Evolutionary conservation across 2,113 vertebrate species (phyloP).

Genomic region (Dissostichus mawsoni): DNA sequence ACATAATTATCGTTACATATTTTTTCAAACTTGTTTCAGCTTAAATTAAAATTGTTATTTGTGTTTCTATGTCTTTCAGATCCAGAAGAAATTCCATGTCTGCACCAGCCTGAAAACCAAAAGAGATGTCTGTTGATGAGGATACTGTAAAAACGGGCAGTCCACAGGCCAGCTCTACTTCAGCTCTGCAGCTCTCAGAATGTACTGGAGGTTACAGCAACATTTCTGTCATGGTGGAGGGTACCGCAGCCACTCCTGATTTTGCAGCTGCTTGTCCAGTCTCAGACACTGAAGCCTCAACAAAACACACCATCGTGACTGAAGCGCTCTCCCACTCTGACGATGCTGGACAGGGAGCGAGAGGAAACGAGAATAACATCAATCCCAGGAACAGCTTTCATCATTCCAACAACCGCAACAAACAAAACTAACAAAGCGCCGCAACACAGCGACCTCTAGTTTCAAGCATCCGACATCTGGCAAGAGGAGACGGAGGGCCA

Average conservation of each 20-base stretch:
- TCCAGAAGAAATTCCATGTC: conserved; percentile 51
- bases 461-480: conserved; percentile 89
- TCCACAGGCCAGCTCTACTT: conserved; percentile 62
- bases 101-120: conserved; percentile 51
- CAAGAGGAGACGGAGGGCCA: conserved; percentile 89
- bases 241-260: conserved; percentile 49
- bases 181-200: conserved; percentile 71
- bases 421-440: conserved; percentile 84
- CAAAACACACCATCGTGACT: conserved; percentile 63
- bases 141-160: conserved; percentile 77
- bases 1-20: no score
- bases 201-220: conserved; percentile 57
- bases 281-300: conserved; percentile 53
- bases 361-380: conserved; percentile 66
- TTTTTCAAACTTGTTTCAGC: no score
- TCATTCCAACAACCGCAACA: conserved; percentile 81
- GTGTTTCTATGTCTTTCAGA: conserved; percentile 65
- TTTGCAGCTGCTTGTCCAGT: conserved; percentile 61
- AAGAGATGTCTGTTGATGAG: conserved; percentile 84
- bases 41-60: neutral
- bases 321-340: conserved; percentile 47
- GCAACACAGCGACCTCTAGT: conserved; percentile 86
- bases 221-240: conserved; percentile 57
- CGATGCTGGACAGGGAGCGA: conserved; percentile 39
- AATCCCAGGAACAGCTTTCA: conserved; percentile 86